Evolutionary conservation across 2,797 vertebrate genomes (phyloP), one percentile per base, ranked within the genome.

Genomic region (Tapirus indicus): DNA sequence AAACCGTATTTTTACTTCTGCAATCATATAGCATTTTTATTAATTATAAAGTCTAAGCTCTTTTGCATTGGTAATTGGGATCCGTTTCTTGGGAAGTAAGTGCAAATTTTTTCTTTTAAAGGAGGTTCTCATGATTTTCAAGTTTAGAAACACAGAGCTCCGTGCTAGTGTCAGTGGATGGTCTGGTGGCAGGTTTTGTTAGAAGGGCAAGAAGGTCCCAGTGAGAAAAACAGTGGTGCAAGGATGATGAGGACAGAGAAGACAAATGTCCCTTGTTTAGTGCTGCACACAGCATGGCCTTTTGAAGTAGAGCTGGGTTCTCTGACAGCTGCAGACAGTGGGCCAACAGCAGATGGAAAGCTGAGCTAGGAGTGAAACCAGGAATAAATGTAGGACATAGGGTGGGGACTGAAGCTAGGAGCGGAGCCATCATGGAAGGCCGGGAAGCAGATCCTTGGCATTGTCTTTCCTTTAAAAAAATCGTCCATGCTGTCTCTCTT

Each of bases 401-500:
- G 38, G 27, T 86, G 66, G 49, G 68, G 68, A 44, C 66, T 18
- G 14, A 72, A 38, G 38, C 80, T 79, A 52, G 62, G 32, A 80
- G n/a, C 14, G 35, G 52, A 88, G 58, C 72, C 29, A 47, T 79
- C 27, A 29, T 3, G 10, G 38, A 93, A 72, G 49, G 17, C 12
- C n/a, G 92, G 69, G 35, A 84, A 84, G 54, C n/a, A 52, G 75
- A 87, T 80, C 58, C 27, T 52, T 89, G 49, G 56, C 80, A 71
- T 74, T 72, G 47, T 78, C 66, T 89, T 90, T 86, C 80, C 52
- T 91, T 93, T 29, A 35, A 88, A 83, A n/a, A 95, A 82, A 29
- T 69, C 58, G 56, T 41, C 35, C 25, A 2, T 52, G 18, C 29
- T 83, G 21, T 74, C 41, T 90, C 25, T 72, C 75, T 69, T 89